A percentile compares a stretch with the other conserved stretches of the same genome.
These are phyloP conservation scores for Galago senegalensis DNA, from an alignment of 2,797 vertebrate genomes.

Conservation along the genomic window DNA sequence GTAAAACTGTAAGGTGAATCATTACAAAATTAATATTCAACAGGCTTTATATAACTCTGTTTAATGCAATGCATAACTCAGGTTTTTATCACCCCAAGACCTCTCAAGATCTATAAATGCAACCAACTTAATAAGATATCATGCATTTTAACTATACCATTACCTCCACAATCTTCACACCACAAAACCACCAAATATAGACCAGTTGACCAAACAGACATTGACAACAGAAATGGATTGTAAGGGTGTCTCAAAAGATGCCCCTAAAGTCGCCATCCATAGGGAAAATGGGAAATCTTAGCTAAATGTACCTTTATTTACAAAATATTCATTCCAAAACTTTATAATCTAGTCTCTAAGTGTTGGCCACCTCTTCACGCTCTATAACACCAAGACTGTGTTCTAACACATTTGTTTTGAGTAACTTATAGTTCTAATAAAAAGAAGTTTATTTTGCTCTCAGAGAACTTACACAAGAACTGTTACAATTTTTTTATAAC, in stretches of 20 bases:
- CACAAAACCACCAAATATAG: constrained; percentile 43
- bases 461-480: not conserved
- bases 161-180: not conserved
- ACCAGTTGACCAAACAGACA: constrained; percentile 5
- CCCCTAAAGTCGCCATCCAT: no score
- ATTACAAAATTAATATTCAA: constrained; percentile 86
- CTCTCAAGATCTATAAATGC: constrained; percentile 76
- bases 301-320: no score
- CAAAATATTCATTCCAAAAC: no score
- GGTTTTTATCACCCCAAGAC: constrained; percentile 71
- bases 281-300: no score
- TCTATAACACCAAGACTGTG: not conserved
- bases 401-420: not conserved
- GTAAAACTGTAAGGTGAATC: constrained; percentile 83
- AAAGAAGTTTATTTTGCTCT: constrained; percentile 18
- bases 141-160: constrained; percentile 62
- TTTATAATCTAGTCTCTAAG: no score
- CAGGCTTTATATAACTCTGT: constrained; percentile 81
- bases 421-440: not conserved
- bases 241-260: not conserved
- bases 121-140: constrained; percentile 64
- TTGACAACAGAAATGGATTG: not conserved
- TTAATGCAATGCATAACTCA: constrained; percentile 77
- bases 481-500: not conserved
- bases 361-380: not conserved